These are phyloP conservation scores for Dipodomys merriami DNA, from an alignment of 2,113 vertebrate genomes.

Conservation along the genomic window DNA sequence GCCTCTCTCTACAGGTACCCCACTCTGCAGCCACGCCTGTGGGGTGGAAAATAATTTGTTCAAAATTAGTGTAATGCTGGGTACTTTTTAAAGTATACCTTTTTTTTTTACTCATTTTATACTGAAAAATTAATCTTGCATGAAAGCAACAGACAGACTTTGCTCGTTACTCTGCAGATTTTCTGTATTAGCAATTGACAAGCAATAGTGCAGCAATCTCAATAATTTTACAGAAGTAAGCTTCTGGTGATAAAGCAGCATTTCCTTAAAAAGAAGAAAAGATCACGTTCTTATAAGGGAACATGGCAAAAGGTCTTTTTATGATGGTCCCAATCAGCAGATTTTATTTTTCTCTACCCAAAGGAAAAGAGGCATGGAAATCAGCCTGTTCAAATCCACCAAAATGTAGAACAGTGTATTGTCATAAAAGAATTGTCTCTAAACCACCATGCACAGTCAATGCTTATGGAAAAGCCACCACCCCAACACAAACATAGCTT, in stretches of 20 bases:
- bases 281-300: not conserved
- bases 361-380: not conserved
- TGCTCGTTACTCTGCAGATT: not conserved
- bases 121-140: not conserved
- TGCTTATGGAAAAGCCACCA: not conserved
- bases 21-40: not conserved
- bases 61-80: not conserved
- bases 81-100: not conserved
- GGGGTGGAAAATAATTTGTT: not conserved
- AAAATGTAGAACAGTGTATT: not conserved
- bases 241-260: not conserved
- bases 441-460: not conserved
- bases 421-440: not conserved
- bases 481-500: not conserved
- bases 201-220: not conserved
- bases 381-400: not conserved
- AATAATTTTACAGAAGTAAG: not conserved
- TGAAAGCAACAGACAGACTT: not conserved
- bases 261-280: not conserved
- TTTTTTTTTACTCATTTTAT: not conserved
- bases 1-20: accelerated
- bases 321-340: not conserved
- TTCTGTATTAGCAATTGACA: not conserved
- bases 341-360: not conserved
- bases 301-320: not conserved